Base-by-base conservation (phyloP, 2,888 invertebrate species). In the Choreutis nemorana region DNA sequence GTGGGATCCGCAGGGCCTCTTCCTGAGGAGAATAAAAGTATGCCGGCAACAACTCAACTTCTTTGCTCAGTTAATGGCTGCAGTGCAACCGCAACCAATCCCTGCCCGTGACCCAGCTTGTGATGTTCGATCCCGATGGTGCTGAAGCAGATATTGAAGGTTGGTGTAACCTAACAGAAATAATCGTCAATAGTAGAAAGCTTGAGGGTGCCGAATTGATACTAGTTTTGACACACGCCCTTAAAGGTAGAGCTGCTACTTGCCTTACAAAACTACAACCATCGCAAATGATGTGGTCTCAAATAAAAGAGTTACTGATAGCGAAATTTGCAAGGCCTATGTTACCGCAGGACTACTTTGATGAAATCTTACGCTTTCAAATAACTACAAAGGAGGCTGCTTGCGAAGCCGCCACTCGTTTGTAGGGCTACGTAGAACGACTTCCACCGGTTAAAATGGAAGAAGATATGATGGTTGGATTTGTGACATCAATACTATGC, bases 201-300 rank as follows among this genome's bases (percentile, higher is more conserved):
- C 28, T 42, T 3, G 36, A 40, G 3, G 51, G 47, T 3, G 25
- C 36, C 10, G 36, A 44, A 4, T 18, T 50, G 9, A 33, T 46
- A 2, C 4, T 46, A 20, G 36, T 41, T 6, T 35, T 45, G 23
- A 44, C 44, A 1, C 11, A 15, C 5, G 26, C 45, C 1, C 27
- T 48, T 3, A 43, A 42, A 29, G 45, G 45, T 0, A 36, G 44
- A 1, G 45, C 42, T 3, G 39, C 42, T 4, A 10, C 39, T 2
- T 43, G 39, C 11, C 26, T 45, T 0, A 44, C 42, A 0, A 40
- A 39, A 2, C 7, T 46, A n/a, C 31, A 40, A 1, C n/a, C 34
- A 1, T 11, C 33, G 3, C 22, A 39, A 10, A 14, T 47, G 1
- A 28, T 34, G 1, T 45, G 42, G 31, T 2, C 4, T 5, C 4